These are phyloP conservation scores for Phainopepla nitens DNA, from an alignment of 2,113 vertebrate genomes.

Conservation along the genomic window DNA sequence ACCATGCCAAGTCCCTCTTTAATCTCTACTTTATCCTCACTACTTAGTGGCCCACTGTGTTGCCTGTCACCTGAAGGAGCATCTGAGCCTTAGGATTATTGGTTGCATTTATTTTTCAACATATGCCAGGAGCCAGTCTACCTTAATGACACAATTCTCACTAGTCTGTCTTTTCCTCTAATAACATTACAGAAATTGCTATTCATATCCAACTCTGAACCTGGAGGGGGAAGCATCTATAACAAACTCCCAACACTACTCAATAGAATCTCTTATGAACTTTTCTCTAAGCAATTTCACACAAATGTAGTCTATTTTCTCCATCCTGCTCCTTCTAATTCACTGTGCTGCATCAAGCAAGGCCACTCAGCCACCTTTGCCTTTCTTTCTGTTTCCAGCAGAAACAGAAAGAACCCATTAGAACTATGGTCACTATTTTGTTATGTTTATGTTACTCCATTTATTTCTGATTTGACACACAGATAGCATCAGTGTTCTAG, in stretches of 20 bases:
- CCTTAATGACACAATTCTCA: slow-evolving; percentile 23
- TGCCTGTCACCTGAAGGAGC: slow-evolving; percentile 15
- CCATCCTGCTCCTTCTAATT: not conserved
- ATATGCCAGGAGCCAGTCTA: not conserved
- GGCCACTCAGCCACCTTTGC: not conserved
- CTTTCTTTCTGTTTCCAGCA: not conserved
- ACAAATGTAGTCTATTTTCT: not conserved
- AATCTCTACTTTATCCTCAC: not conserved
- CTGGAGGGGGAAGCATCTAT: not conserved
- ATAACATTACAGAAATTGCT: slow-evolving; percentile 39
- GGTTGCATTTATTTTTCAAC: slow-evolving; percentile 38
- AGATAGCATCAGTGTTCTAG: not conserved
- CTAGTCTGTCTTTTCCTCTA: not conserved
- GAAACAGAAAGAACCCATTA: too few relatives aligned
- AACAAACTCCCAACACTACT: slow-evolving; percentile 22
- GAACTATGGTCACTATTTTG: not conserved
- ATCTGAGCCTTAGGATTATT: slow-evolving; percentile 14
- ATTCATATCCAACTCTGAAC: slow-evolving; percentile 17
- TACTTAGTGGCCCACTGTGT: not conserved
- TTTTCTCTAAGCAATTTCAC: not conserved
- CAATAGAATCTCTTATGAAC: not conserved
- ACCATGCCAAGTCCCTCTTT: not conserved
- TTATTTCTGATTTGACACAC: not conserved
- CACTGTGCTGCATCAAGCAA: not conserved
- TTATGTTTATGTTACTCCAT: not conserved